Base-by-base conservation (phyloP, 2,113 vertebrate species). In the Carassius carassius region DNA sequence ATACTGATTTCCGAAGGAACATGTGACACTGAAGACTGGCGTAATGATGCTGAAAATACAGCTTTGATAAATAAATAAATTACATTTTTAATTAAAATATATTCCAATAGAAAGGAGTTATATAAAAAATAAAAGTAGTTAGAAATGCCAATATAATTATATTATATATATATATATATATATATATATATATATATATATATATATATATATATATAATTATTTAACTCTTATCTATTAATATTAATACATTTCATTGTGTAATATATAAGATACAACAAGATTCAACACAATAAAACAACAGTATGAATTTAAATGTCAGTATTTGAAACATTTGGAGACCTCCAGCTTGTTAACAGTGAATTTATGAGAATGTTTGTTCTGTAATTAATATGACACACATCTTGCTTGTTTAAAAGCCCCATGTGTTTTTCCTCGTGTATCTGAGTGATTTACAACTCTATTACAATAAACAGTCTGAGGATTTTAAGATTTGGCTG, bases 401-500 rank as follows among this genome's bases (percentile, higher is more conserved):
- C 58, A n/a, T 60, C 5, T n/a, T 63, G 35, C 58, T 35, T 79
- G 32, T n/a, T 25, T 44, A 79, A 54, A 62, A 63, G 19, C 44
- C 44, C 21, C 44, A 16, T 60, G 35, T 44, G 77, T 23, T 62
- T 58, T 79, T 19, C 14, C 13, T 62, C 19, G 54, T 41, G 32
- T 41, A 17, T 37, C n/a, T 63, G n/a, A 84, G 37, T 49, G 74
- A 76, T 85, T 60, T 78, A 79, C 21, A 72, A 17, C 35, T 76
- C 70, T 16, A 37, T 51, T 78, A 70, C 25, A 72, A 76, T 13
- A 78, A 37, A 60, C n/a, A 84, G 44, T 32, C 3, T 16, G 19
- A 32, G 37, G 23, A 58, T 84, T 56, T 37, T 56, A 41, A 23
- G 44, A 51, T 70, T 84, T 63, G 35, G 12, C 56, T 79, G 77